A percentile compares a stretch with the other conserved stretches of the same genome.
Conservation (phyloP, 2,888 invertebrate species). For the Melinopterus prodromus region DNA sequence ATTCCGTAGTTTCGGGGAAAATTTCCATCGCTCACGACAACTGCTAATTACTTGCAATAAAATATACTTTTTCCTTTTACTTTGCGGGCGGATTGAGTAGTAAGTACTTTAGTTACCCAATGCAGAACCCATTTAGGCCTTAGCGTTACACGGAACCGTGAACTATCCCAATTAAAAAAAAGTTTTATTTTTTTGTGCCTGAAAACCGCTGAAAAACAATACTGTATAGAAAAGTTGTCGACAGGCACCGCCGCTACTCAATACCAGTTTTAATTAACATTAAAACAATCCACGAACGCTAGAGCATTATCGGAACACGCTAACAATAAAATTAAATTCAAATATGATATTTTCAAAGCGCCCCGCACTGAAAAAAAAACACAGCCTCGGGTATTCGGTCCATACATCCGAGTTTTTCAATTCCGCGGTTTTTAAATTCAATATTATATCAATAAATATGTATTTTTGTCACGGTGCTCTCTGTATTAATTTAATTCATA, state of each 20-base stretch:
- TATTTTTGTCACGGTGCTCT: neutral
- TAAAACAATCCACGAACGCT: constrained; percentile 22
- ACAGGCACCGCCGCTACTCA: neutral
- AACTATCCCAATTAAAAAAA: neutral
- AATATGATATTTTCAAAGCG: constrained; percentile 25
- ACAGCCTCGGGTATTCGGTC: neutral
- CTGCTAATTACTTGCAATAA: neutral
- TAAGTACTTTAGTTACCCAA: neutral
- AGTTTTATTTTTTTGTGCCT: neutral
- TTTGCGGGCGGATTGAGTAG: neutral
- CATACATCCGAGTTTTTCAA: neutral
- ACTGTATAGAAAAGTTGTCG: neutral
- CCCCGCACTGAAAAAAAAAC: neutral
- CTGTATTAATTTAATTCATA: constrained; percentile 29
- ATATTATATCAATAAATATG: constrained; percentile 4
- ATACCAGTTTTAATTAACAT: constrained; percentile 20
- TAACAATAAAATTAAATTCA: constrained; percentile 23
- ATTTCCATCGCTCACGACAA: neutral
- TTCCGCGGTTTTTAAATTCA: neutral
- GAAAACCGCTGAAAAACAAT: constrained; percentile 4
- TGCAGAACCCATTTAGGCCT: neutral
- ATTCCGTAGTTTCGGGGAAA: neutral
- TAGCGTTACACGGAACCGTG: neutral
- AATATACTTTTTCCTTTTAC: neutral
- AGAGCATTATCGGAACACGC: constrained; percentile 21